Base-by-base conservation (phyloP, 2,888 invertebrate species). In the Sturmia bella region DNA sequence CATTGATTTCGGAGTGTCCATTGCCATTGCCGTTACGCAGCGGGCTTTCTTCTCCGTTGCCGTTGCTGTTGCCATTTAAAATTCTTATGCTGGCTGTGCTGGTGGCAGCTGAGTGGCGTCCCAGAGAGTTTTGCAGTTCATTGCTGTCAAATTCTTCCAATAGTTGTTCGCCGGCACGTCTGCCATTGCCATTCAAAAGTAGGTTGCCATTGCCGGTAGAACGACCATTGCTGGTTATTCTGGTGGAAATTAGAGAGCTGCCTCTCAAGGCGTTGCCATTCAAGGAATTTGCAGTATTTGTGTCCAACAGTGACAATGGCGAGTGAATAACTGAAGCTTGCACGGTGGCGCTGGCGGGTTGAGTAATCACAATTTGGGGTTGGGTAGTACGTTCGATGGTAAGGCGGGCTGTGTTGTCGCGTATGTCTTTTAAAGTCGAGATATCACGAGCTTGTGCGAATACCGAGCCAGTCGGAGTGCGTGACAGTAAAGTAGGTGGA, bases 241-340 rank as follows among this genome's bases (percentile, higher is more conserved):
- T 83, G 15, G 85, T 84, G 1, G 84, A 75, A 6, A 85, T 84
- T 19, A 85, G 68, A 2, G 84, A 72, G 11, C 66, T 70, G n/a
- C 78, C 74, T 5, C 87, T 84, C 21, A 84, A 61, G 11, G 76
- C 85, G 69, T 86, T 88, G n/a, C 77, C 85, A 77, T 85, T 87
- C 1, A 88, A 50, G 9, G 76, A 72, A 37, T 37, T 69, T 27
- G 61, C 54, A 2, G 54, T 69, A 13, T 84, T 78, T 3, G 87
- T 79, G 1, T 87, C 87, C 63, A 90, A 80, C 0, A 89, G 73
- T 9, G 88, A 64, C n/a, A 89, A 61, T 0, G 89, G 90, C 0
- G 89, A 87, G 27, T 89, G 88, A 9, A 90, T 87, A 0, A 90
- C 85, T 13, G 89, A 90, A 11, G 90, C 87, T 76, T 90, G 90